These are phyloP conservation scores for Catharus fuscescens DNA, from an alignment of 2,113 vertebrate genomes.

Conservation along the genomic window DNA sequence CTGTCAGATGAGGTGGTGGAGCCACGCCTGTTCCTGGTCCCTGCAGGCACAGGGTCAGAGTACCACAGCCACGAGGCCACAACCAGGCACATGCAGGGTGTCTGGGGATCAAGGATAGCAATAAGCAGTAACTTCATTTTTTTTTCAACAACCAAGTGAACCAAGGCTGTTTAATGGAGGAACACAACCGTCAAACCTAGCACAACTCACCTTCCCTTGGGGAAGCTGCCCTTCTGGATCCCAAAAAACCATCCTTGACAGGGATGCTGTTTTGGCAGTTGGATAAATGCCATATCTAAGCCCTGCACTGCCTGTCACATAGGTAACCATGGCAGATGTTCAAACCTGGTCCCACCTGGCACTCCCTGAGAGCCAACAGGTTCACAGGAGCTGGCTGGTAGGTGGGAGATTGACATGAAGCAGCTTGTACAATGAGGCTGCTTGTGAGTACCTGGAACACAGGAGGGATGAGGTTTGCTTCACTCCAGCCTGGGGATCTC, in stretches of 20 bases:
- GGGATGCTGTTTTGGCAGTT: not conserved
- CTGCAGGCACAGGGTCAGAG: not conserved
- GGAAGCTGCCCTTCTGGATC: not conserved
- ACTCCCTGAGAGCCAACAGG: not conserved
- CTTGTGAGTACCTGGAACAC: not conserved
- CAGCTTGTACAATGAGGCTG: not conserved
- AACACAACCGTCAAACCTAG: not conserved
- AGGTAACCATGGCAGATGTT: fast-evolving
- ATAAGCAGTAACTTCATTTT: not conserved
- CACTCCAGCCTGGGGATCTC: not conserved
- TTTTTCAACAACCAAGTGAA: not conserved
- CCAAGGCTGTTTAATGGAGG: not conserved
- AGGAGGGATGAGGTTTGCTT: not conserved
- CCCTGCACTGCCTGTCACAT: fast-evolving
- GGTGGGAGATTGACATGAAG: not conserved
- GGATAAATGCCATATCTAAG: not conserved
- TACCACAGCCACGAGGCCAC: not conserved
- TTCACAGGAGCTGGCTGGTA: not conserved
- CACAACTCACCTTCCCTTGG: not conserved
- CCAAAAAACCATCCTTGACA: too few relatives aligned
- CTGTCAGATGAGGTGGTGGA: not conserved
- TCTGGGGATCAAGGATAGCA: not conserved
- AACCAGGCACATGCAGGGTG: fast-evolving
- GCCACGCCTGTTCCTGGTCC: not conserved
- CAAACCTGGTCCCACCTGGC: not conserved